Evolutionary conservation across 1,140 invertebrate species (phyloP).

Genomic region (Lucilia cuprina): DNA sequence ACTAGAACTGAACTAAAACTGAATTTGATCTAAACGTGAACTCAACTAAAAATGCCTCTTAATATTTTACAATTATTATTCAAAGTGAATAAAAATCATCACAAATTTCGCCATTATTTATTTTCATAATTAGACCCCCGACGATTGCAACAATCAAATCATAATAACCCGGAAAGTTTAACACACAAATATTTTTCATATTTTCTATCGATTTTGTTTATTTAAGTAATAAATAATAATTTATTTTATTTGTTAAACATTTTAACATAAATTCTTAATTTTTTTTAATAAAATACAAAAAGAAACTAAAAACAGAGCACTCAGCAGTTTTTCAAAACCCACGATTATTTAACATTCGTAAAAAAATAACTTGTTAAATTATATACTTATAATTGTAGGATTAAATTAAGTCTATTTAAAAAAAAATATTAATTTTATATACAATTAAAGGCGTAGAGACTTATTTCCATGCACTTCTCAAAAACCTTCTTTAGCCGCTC

Average conservation of each 20-base stretch:
- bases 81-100: too few species aligned
- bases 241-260: neutral
- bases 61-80: too few species aligned
- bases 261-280: neutral
- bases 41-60: too few species aligned
- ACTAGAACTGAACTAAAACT: too few species aligned
- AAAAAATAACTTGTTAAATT: neutral
- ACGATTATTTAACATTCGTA: neutral
- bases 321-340: neutral
- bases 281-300: neutral
- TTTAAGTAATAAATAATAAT: constrained; percentile 20
- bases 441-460: neutral
- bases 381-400: too few species aligned
- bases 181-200: neutral
- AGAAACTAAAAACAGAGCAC: neutral
- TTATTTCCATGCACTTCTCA: neutral
- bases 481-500: constrained; percentile 58
- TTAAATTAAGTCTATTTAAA: too few species aligned
- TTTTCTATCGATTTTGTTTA: neutral
- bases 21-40: too few species aligned
- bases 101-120: too few species aligned
- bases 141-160: neutral
- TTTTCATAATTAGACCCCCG: neutral
- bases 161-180: neutral
- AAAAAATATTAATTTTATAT: neutral